These are phyloP conservation scores for Ctenodactylus gundi DNA, from an alignment of 2,113 vertebrate genomes.

Conservation along the genomic window DNA sequence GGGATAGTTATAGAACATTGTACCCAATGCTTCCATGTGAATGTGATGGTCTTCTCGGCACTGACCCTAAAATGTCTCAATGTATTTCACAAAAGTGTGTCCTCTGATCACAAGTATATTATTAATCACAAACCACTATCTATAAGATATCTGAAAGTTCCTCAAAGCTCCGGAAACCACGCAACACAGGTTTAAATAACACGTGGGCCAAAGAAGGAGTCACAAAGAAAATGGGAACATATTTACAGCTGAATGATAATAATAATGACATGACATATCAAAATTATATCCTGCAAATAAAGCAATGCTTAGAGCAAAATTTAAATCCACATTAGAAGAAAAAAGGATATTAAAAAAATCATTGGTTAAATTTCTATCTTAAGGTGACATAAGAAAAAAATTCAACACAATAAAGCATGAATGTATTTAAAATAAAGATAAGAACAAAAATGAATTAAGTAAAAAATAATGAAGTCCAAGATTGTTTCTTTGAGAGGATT, in stretches of 20 bases:
- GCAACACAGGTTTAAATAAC: neutral
- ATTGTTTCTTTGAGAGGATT: neutral
- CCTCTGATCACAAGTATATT: no score
- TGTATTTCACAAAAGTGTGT: neutral
- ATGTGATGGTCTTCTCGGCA: neutral
- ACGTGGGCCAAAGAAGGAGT: neutral
- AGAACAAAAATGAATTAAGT: neutral
- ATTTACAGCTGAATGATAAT: neutral
- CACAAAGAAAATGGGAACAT: neutral
- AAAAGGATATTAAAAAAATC: neutral
- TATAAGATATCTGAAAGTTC: neutral
- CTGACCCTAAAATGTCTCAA: neutral
- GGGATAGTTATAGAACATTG: neutral
- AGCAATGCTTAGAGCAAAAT: neutral
- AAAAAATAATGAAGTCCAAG: neutral
- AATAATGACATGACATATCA: neutral
- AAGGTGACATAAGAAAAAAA: no score
- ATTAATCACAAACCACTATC: neutral
- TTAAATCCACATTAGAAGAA: neutral
- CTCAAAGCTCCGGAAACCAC: no score
- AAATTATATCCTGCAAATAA: neutral
- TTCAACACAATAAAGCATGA: neutral
- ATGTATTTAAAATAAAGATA: neutral
- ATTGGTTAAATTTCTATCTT: no score
- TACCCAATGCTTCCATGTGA: neutral